A percentile compares a stretch with the other conserved stretches of the same genome.
Evolutionary conservation across 2,888 invertebrate species (phyloP).

Genomic region (Copidosoma aretas): DNA sequence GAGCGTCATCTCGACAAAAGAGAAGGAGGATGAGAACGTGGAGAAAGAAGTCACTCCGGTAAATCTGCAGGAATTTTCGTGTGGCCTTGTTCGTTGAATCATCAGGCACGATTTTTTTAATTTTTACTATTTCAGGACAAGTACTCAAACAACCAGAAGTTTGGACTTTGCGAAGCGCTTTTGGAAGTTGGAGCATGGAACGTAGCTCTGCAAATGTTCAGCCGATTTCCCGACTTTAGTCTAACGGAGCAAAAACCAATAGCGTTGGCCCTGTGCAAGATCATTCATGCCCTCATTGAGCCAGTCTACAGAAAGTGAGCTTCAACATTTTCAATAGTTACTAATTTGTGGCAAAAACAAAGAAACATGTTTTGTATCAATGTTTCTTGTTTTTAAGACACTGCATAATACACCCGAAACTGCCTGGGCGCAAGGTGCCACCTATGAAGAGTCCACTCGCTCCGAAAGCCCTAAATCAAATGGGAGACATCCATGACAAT

Average conservation of each 20-base stretch:
- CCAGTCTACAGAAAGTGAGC: conserved; percentile 80
- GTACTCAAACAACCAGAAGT: conserved; percentile 84
- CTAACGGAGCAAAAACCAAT: conserved; percentile 80
- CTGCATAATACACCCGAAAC: conserved; percentile 76
- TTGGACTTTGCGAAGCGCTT: conserved; percentile 89
- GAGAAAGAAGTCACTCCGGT: conserved; percentile 75
- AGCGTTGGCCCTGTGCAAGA: conserved; percentile 77
- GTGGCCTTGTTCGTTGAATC: conserved; percentile 4
- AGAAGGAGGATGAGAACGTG: conserved; percentile 74
- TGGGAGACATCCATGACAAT: conserved; percentile 75
- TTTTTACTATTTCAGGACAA: conserved; percentile 52
- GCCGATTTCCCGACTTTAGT: conserved; percentile 81
- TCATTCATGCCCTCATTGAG: conserved; percentile 85
- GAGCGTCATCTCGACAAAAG: conserved; percentile 81
- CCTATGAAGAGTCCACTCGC: conserved; percentile 67
- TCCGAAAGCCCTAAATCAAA: conserved; percentile 73
- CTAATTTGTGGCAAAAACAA: not conserved
- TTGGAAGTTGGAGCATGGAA: conserved; percentile 90
- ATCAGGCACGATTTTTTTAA: not conserved
- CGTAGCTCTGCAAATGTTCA: conserved; percentile 80
- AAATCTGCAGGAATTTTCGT: conserved; percentile 28
- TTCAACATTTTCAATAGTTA: conserved; percentile 11
- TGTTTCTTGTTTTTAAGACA: conserved; percentile 65
- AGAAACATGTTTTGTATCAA: not conserved
- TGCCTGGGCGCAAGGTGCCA: conserved; percentile 66